Base-by-base conservation (phyloP, 2,888 invertebrate species). In the Adelphocoris suturalis region DNA sequence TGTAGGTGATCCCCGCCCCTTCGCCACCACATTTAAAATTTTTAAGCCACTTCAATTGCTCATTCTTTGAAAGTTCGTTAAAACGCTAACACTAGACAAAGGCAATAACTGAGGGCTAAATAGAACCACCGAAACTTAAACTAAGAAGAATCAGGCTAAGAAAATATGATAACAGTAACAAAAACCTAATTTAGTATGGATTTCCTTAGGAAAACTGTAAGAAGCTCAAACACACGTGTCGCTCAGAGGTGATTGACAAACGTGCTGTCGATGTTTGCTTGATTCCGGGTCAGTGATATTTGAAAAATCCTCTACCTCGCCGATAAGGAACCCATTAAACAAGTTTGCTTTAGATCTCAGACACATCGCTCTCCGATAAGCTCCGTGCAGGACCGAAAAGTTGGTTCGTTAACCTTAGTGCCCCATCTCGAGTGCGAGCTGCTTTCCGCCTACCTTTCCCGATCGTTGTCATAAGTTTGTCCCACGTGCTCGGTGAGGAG, bases 381-480 rank as follows among this genome's bases (percentile, higher is more conserved):
- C 19, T 19, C 19, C 68, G 57, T 57, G 11, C n/a, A 16, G n/a
- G 68, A 68, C 68, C 37, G 68, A 68, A 68, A 68, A 68, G 23
- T 68, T 68, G 68, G 68, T 68, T 68, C 68, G 68, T 68, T 68
- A 68, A 68, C 68, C 68, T 23, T 68, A 12, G 23, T 12, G 23
- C 2, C 68, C 68, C 68, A 68, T 68, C 68, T 27, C 68, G 68
- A 19, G 68, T 9, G 23, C 0, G 23, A 23, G 68, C 9, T 23
- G 23, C 27, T 13, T 23, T n/a, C 1, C 57, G 16, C 68, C 68
- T 23, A 23, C 68, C 23, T 23, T 23, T 68, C 27, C 23, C 68
- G 23, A 23, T 23, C 68, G 68, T 68, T 68, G 68, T 68, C 68
- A 68, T 68, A 68, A 68, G 68, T 68, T 68, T 68, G 68, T 0